Evolutionary conservation across 2,113 vertebrate genomes (phyloP), one percentile per base, ranked within the genome.

Genomic region (Dromiciops gliroides): DNA sequence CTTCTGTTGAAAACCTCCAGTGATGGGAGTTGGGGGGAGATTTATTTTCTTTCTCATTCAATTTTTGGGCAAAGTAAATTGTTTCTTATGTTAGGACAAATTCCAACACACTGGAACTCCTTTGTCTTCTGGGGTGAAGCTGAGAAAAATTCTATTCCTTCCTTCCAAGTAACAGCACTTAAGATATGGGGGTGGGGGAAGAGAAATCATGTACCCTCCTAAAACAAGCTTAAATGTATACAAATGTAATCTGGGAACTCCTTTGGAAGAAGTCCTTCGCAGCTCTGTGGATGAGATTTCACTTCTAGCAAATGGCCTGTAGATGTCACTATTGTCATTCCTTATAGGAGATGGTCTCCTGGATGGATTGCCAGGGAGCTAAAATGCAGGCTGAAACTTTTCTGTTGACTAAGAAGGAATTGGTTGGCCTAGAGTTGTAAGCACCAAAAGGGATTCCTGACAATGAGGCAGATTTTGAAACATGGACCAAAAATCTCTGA

Each of bases 261-360:
- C 14, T n/a, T 75, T 22, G 19, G n/a, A 83, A 44, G 67, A 83
- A 83, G n/a, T 44, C n/a, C n/a, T 44, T 22, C 19, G 23, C 6
- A n/a, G 67, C 9, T 49, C 37, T 37, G 28, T 50, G 22, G 26
- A 47, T 14, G 49, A 44, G 91, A 24, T 44, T 89, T 94, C 95
- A 95, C 31, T 98, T 97, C 24, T 91, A 37, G 2, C 24, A 44
- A 1, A 1, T 52, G 22, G 37, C 98, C 98, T 97, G 94, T 98
- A 99, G 99, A 96, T 98, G 99, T 98, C 98, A 97, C 95, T 98
- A 90, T 96, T 97, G 96, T 16, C 96, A 31, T 93, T 97, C 93
- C 48, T 95, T 96, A 94, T 25, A 48, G 28, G 19, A 1, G 9
- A 90, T 50, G 51, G 88, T 0, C 1, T 12, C 0, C 67, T 44